Base-by-base conservation (phyloP, 2,888 invertebrate genomes). In the Dolichopus griseipennis region DNA sequence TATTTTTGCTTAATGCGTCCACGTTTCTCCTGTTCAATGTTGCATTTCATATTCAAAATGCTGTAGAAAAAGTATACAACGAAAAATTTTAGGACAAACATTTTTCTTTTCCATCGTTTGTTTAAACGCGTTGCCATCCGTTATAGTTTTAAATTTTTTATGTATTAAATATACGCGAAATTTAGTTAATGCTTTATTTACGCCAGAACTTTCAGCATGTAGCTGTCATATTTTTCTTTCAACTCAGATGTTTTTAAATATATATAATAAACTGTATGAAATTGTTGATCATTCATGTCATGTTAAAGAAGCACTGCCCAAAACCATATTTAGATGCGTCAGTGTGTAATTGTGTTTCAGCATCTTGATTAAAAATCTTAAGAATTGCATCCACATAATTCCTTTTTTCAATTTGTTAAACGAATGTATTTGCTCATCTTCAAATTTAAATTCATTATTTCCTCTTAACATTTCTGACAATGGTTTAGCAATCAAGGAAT, bases 41-140 rank as follows among this genome's bases (percentile, higher is more conserved):
- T n/a, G n/a, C n/a, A n/a, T n/a, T n/a, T n/a, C n/a, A n/a, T n/a
- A n/a, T n/a, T n/a, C n/a, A n/a, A n/a, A n/a, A n/a, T n/a, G n/a
- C n/a, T n/a, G n/a, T n/a, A n/a, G n/a, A n/a, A n/a, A n/a, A n/a
- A n/a, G n/a, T n/a, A n/a, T n/a, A n/a, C n/a, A n/a, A n/a, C n/a
- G n/a, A n/a, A n/a, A n/a, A n/a, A n/a, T n/a, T n/a, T n/a, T n/a
- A n/a, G n/a, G n/a, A n/a, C n/a, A n/a, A n/a, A n/a, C n/a, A n/a
- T 27, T 27, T 27, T 27, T 27, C 37, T 78, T 77, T 0, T 71
- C 63, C 74, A 77, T 73, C 0, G 75, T 76, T 66, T 68, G 72
- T 52, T 74, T 68, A 64, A 78, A 75, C 9, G 76, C 73, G 34
- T 69, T 65, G 66, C 76, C 76, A 70, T 77, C 75, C 1, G 75